phyloP scores from a whole-genome alignment of 2,797 vertebrate species.

The Ispidina lecontei region DNA sequence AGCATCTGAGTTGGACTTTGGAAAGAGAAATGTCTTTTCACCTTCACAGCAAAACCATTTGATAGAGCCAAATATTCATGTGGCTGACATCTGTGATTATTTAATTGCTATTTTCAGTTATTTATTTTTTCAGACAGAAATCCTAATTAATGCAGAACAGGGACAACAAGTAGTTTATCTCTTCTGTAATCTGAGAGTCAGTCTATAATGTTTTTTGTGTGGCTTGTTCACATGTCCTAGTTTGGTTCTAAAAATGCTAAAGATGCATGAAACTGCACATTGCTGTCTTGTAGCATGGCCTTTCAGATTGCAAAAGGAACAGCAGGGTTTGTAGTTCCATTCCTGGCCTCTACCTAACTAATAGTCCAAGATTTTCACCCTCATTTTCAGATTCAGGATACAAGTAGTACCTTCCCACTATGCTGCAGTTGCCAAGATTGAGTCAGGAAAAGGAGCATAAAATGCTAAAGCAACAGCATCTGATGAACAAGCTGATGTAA shows the following conservation, averaged over 20 bases:
- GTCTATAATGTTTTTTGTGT: neutral
- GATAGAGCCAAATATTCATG: neutral
- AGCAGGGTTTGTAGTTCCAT: neutral
- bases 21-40: neutral
- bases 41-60: neutral
- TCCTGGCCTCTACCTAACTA: neutral
- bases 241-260: neutral
- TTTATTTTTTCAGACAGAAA: neutral
- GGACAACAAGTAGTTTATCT: neutral
- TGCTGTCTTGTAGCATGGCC: neutral
- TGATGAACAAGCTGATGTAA: conserved; percentile 16
- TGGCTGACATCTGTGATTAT: neutral
- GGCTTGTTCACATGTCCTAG: neutral
- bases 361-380: neutral
- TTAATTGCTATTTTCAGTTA: neutral
- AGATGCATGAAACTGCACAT: neutral
- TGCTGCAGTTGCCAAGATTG: neutral
- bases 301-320: neutral
- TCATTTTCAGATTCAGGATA: neutral
- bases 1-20: neutral
- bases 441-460: neutral
- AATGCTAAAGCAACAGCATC: neutral
- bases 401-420: neutral
- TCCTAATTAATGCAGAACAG: neutral
- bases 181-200: neutral